phyloP scores from a whole-genome alignment of 2,888 invertebrate genomes.

The Eupithecia exiguata region DNA sequence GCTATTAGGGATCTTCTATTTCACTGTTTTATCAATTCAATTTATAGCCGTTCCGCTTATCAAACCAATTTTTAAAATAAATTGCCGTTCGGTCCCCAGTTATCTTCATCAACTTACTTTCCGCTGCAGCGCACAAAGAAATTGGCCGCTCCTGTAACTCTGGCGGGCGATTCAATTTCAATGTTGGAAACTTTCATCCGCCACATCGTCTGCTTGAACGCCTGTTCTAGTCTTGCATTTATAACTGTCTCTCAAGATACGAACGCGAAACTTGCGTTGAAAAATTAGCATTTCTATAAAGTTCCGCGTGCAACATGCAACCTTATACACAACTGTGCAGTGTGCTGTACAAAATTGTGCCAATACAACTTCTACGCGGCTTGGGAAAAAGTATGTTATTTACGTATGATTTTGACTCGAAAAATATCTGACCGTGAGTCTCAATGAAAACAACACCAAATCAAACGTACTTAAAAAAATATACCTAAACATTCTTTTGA shows the following conservation, averaged over 20 bases:
- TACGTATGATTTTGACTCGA: neutral
- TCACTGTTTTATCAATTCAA: constrained; percentile 14
- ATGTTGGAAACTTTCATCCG: constrained; percentile 39
- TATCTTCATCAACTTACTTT: constrained; percentile 41
- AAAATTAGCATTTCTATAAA: constrained; percentile 42
- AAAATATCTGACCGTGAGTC: neutral
- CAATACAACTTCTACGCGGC: constrained; percentile 9
- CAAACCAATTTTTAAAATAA: constrained; percentile 36
- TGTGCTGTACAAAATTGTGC: too few species aligned
- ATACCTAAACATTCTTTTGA: constrained; percentile 31
- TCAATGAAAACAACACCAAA: neutral
- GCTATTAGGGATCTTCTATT: neutral
- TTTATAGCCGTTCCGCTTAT: constrained; percentile 26
- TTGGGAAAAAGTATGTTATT: neutral
- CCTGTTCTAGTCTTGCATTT: constrained; percentile 32
- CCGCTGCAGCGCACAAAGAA: constrained; percentile 42
- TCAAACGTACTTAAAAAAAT: too few species aligned
- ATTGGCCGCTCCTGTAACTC: constrained; percentile 41
- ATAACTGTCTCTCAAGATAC: constrained; percentile 36
- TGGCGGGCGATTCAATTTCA: constrained; percentile 40
- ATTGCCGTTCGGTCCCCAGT: constrained; percentile 27
- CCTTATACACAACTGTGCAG: constrained; percentile 21
- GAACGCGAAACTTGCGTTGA: constrained; percentile 38
- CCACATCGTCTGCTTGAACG: constrained; percentile 37
- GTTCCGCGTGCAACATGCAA: constrained; percentile 31